Conservation (phyloP, 2,888 invertebrate species). For the Drosophila mercatorum region DNA sequence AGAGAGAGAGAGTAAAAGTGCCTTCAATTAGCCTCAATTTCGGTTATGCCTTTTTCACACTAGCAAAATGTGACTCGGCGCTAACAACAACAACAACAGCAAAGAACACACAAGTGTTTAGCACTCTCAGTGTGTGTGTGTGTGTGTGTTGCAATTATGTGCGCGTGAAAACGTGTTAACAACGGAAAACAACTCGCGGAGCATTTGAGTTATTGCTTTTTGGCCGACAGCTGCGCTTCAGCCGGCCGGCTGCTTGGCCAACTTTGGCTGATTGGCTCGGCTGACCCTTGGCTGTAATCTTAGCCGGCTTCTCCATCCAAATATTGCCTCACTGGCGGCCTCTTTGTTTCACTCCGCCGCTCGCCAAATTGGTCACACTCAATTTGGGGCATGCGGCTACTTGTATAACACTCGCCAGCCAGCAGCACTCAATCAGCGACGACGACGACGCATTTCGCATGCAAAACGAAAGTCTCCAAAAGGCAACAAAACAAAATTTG, state of each 20-base stretch:
- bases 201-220: slow-evolving; percentile 46
- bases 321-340: slow-evolving; percentile 18
- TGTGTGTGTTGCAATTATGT: slow-evolving; percentile 56
- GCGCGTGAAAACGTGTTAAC: slow-evolving; percentile 60
- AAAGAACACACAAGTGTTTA: slow-evolving; percentile 37
- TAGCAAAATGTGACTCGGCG: slow-evolving; percentile 38
- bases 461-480: slow-evolving; percentile 43
- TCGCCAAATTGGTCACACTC: slow-evolving; percentile 45
- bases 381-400: slow-evolving; percentile 54
- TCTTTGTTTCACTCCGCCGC: neutral
- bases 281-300: slow-evolving; percentile 56
- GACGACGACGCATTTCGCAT: slow-evolving; percentile 29
- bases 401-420: slow-evolving; percentile 38
- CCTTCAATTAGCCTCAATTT: slow-evolving; percentile 65
- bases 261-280: slow-evolving; percentile 1
- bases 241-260: slow-evolving; percentile 15
- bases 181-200: slow-evolving; percentile 47
- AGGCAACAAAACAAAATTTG: slow-evolving; percentile 2
- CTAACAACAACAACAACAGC: slow-evolving; percentile 41
- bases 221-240: neutral
- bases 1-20: slow-evolving; percentile 62
- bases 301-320: slow-evolving; percentile 48
- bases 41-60: slow-evolving; percentile 43
- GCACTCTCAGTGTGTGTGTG: slow-evolving; percentile 10
- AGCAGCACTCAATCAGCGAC: neutral